Evolutionary conservation across 2,888 invertebrate genomes (phyloP).

Genomic region (Sarcophaga carnaria): DNA sequence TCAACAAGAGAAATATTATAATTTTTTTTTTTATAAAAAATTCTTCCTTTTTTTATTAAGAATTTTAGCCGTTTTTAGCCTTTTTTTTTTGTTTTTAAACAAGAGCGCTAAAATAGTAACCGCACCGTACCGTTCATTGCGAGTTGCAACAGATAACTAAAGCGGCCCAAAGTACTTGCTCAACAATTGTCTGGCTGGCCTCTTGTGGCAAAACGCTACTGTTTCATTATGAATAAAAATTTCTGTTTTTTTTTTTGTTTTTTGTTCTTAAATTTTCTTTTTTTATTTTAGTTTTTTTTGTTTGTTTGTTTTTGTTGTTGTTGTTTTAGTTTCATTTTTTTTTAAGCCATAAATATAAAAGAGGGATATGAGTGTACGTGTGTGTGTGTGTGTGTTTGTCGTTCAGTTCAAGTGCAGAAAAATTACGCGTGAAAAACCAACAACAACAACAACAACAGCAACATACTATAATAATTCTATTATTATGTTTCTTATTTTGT

Average conservation of each 20-base stretch:
- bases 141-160: slow-evolving; percentile 69
- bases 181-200: slow-evolving; percentile 68
- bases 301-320: slow-evolving; percentile 52
- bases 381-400: slow-evolving; percentile 52
- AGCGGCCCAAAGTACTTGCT: slow-evolving; percentile 66
- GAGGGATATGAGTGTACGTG: not conserved
- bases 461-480: slow-evolving; percentile 32
- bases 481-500: not conserved
- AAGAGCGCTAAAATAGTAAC: slow-evolving; percentile 8
- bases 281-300: not conserved
- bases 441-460: slow-evolving; percentile 38
- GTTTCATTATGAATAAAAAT: slow-evolving; percentile 39
- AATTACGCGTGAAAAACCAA: slow-evolving; percentile 69
- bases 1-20: not conserved
- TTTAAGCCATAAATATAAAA: not conserved
- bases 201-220: slow-evolving; percentile 54
- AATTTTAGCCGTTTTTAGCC: not conserved
- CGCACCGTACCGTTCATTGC: slow-evolving; percentile 66
- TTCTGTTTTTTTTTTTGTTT: slow-evolving; percentile 30
- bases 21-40: not conserved
- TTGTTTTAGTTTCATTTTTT: not conserved
- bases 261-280: slow-evolving; percentile 51
- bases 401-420: slow-evolving; percentile 64
- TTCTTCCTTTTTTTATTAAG: slow-evolving; percentile 39
- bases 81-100: slow-evolving; percentile 33